phyloP scores from a whole-genome alignment of 1,140 invertebrate genomes.

The Aphis craccivora region DNA sequence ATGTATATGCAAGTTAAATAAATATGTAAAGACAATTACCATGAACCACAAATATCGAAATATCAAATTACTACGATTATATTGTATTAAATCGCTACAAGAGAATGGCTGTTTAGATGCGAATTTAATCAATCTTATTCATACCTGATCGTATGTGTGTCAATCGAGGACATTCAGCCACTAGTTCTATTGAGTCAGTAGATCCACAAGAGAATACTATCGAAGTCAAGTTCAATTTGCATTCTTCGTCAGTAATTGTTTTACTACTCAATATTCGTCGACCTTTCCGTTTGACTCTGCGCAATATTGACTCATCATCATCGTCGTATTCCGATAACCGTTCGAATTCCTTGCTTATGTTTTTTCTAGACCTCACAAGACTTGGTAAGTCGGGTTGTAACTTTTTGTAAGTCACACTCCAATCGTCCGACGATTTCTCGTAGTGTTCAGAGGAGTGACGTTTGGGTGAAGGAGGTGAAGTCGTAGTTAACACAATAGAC shows the following conservation, averaged over 20 bases:
- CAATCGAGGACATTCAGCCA: neutral
- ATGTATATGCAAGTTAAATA: neutral
- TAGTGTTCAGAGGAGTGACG: conserved; percentile 45
- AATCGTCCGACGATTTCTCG: conserved; percentile 48
- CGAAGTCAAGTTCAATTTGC: conserved; percentile 43
- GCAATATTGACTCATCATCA: neutral
- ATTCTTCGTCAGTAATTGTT: neutral
- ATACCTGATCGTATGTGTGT: conserved; percentile 33
- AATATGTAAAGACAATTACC: neutral
- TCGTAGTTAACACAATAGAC: neutral
- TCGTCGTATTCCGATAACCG: conserved; percentile 21
- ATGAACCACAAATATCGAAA: neutral
- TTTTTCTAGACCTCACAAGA: conserved; percentile 24
- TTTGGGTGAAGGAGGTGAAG: conserved; percentile 1
- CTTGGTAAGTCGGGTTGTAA: conserved; percentile 45
- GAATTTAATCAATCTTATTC: neutral
- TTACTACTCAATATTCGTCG: conserved; percentile 15
- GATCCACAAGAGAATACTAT: conserved; percentile 29
- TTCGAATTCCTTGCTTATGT: conserved; percentile 1
- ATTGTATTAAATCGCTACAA: neutral
- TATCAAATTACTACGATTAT: neutral
- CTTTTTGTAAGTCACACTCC: conserved; percentile 51
- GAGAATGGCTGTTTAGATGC: neutral
- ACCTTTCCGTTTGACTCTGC: conserved; percentile 28
- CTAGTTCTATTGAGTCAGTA: neutral